Conservation (phyloP, 2,113 vertebrate species). For the Bos indicus region DNA sequence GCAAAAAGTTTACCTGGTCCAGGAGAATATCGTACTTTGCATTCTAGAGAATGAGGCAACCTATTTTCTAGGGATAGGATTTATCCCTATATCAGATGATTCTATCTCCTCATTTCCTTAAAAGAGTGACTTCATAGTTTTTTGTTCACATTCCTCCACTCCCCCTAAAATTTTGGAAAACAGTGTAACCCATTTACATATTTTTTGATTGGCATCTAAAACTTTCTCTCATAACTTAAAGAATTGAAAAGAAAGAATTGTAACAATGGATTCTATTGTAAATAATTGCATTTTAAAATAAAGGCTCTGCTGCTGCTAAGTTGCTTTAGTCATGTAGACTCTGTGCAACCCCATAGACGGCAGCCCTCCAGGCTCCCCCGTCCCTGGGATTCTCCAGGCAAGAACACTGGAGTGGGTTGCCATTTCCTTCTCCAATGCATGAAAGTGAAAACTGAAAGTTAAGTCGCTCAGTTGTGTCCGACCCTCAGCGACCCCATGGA, state of each 20-base stretch:
- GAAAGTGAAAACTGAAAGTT: too few relatives aligned
- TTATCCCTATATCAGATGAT: not conserved
- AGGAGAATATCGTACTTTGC: not conserved
- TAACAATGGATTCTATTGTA: not conserved
- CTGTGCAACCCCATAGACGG: not conserved
- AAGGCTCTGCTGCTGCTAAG: not conserved
- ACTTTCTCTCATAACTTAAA: not conserved
- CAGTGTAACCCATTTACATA: not conserved
- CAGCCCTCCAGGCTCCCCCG: not conserved
- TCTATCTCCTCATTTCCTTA: not conserved
- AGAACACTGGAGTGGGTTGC: not conserved
- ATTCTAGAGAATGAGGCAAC: not conserved
- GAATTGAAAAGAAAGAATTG: not conserved
- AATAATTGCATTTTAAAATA: not conserved
- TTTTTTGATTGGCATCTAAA: not conserved
- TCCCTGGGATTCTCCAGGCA: not conserved
- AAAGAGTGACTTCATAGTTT: not conserved
- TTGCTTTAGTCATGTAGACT: not conserved
- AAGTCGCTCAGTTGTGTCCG: too few relatives aligned
- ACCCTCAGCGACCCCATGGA: too few relatives aligned
- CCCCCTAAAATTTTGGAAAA: not conserved
- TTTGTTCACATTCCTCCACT: not conserved
- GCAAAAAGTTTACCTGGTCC: not conserved
- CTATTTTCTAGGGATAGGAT: not conserved
- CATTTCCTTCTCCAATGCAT: not conserved